Evolutionary conservation across 30 jellyfish, hydroid and myxozoan genomes (phyloP).

Genomic region (Rhopilema esculentum): DNA sequence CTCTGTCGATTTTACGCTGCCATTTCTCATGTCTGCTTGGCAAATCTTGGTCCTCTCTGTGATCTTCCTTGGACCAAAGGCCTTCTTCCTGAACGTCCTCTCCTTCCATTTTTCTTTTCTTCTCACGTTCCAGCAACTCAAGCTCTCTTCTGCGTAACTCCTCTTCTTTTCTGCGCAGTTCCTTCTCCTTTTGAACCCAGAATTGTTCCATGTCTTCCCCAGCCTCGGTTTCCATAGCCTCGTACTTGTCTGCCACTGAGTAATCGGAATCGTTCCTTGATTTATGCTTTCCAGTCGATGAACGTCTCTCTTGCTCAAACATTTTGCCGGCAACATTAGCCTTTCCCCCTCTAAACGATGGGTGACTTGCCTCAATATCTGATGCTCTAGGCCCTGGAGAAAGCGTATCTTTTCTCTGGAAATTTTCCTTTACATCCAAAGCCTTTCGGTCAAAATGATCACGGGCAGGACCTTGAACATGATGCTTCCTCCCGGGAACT

Average conservation of each 20-base stretch:
- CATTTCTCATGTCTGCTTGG: not conserved
- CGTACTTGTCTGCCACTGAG: not conserved
- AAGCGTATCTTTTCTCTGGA: no score
- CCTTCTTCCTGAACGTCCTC: not conserved
- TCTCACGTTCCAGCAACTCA: constrained; percentile 69
- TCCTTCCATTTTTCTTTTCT: constrained; percentile 17
- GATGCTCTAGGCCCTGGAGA: no score
- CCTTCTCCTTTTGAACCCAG: constrained; percentile 30
- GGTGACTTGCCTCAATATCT: no score
- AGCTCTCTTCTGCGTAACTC: constrained; percentile 24
- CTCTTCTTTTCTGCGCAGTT: constrained; percentile 50
- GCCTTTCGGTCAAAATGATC: no score
- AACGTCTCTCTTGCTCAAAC: not conserved
- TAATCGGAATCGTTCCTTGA: not conserved
- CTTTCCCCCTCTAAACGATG: not conserved
- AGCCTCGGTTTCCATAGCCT: constrained; percentile 7
- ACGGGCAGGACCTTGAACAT: no score
- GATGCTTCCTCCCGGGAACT: not conserved
- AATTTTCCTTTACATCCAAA: no score
- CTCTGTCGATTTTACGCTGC: no score
- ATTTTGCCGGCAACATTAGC: not conserved
- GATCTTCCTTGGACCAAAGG: not conserved
- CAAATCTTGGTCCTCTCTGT: not conserved
- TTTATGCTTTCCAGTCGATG: not conserved
- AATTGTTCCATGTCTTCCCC: not conserved